A percentile compares a stretch with the other conserved stretches of the same genome.
phyloP scores from a whole-genome alignment of 2,113 vertebrate genomes.

The Planiliza haematocheilus region DNA sequence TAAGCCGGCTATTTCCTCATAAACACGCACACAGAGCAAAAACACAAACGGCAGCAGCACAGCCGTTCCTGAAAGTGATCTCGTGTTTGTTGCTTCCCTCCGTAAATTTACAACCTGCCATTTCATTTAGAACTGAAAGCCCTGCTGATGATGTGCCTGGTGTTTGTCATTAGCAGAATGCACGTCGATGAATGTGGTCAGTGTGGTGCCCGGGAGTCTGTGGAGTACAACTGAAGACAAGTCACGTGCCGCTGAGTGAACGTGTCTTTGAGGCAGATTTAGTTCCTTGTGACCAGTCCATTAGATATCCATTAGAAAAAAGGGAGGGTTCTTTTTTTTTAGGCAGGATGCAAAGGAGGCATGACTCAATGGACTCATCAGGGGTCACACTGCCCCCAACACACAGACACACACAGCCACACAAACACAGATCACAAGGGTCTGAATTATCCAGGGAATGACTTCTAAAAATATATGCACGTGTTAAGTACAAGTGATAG shows the following conservation, averaged over 20 bases:
- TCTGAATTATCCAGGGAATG: not conserved
- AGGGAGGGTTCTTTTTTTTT: slow-evolving; percentile 49
- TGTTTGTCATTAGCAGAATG: slow-evolving; percentile 36
- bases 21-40: slow-evolving; percentile 17
- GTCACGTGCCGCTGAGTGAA: not conserved
- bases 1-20: slow-evolving; percentile 5
- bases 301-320: slow-evolving; percentile 48
- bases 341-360: slow-evolving; percentile 31
- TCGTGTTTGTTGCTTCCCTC: not conserved
- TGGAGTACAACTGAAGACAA: not conserved
- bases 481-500: too few species aligned
- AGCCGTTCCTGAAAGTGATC: not conserved
- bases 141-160: not conserved
- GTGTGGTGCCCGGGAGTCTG: slow-evolving; percentile 31
- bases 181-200: slow-evolving; percentile 37
- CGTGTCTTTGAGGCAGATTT: slow-evolving; percentile 30
- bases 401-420: not conserved
- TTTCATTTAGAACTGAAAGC: not conserved
- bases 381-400: slow-evolving; percentile 1
- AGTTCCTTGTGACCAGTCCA: slow-evolving; percentile 42
- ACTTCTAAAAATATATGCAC: too few species aligned
- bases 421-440: not conserved
- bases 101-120: not conserved
- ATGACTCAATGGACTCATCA: slow-evolving; percentile 33
- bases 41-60: not conserved